A percentile compares a stretch with the other conserved stretches of the same genome.
These are phyloP conservation scores for Parauchenoglanis punctatus DNA, from an alignment of 2,797 vertebrate species.

Conservation along the genomic window DNA sequence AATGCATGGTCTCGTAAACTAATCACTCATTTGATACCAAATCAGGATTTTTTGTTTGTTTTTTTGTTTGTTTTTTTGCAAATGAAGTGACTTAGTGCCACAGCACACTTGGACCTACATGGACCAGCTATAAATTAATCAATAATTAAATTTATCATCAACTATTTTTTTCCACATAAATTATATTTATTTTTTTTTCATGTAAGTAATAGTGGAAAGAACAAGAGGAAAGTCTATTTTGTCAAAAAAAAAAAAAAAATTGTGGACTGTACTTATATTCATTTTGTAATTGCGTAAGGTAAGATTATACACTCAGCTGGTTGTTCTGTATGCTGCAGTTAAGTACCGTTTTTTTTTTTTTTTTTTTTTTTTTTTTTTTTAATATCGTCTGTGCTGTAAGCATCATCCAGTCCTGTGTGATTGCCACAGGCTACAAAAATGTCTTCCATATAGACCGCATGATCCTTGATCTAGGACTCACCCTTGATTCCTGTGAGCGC, in stretches of 20 bases:
- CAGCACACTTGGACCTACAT: not conserved
- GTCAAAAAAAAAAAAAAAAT: not conserved
- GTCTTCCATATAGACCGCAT: not conserved
- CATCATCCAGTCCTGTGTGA: not conserved
- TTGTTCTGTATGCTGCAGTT: not conserved
- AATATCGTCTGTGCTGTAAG: not conserved
- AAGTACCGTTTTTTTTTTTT: not conserved
- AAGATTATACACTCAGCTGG: not conserved
- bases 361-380: not conserved
- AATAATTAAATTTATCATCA: not conserved
- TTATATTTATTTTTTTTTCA: not conserved
- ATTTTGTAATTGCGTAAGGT: not conserved
- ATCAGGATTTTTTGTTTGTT: too few species aligned
- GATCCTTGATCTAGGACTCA: not conserved
- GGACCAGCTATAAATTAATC: not conserved
- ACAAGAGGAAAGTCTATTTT: not conserved
- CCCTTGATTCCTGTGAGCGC: not conserved
- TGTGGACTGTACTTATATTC: not conserved
- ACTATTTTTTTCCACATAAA: not conserved
- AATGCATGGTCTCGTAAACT: too few species aligned
- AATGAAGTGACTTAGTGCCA: too few species aligned
- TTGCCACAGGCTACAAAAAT: not conserved
- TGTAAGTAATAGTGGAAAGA: not conserved
- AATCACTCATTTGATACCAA: too few species aligned
- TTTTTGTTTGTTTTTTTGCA: too few species aligned